A percentile compares a stretch with the other conserved stretches of the same genome.
These are phyloP conservation scores for Ahaetulla prasina DNA, from an alignment of 2,113 vertebrate genomes.

Conservation along the genomic window DNA sequence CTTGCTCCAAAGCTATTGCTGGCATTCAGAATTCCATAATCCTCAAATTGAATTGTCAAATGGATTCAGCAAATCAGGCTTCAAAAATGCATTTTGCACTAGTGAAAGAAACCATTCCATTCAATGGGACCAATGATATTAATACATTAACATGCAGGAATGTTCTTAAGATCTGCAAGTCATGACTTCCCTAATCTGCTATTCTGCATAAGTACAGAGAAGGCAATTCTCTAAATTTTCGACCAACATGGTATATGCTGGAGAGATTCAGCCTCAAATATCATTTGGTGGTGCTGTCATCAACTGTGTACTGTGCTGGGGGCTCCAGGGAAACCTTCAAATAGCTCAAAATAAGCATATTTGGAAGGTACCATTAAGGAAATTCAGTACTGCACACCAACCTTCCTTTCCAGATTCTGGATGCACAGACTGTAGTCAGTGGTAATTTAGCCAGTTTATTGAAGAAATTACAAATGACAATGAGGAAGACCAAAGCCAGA, in stretches of 20 bases:
- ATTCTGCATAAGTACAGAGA: neutral
- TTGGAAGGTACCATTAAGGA: neutral
- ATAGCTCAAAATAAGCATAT: neutral
- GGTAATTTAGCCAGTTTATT: neutral
- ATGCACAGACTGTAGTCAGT: neutral
- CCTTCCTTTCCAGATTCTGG: neutral
- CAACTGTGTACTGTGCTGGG: neutral
- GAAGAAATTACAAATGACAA: neutral
- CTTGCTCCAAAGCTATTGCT: neutral
- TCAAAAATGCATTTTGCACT: neutral
- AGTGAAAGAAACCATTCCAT: neutral
- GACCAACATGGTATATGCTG: neutral
- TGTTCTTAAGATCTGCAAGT: neutral
- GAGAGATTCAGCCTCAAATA: neutral
- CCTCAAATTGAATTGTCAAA: neutral
- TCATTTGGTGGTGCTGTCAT: neutral
- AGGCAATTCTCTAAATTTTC: neutral
- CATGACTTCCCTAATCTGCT: neutral
- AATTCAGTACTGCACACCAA: neutral
- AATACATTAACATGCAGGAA: neutral
- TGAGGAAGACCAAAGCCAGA: neutral
- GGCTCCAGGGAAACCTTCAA: neutral
- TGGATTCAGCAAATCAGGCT: neutral
- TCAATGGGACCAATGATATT: neutral
- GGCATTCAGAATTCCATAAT: neutral